Evolutionary conservation across 2,797 vertebrate genomes (phyloP), one percentile per base, ranked within the genome.

Genomic region (Acestrorhynchus altus): DNA sequence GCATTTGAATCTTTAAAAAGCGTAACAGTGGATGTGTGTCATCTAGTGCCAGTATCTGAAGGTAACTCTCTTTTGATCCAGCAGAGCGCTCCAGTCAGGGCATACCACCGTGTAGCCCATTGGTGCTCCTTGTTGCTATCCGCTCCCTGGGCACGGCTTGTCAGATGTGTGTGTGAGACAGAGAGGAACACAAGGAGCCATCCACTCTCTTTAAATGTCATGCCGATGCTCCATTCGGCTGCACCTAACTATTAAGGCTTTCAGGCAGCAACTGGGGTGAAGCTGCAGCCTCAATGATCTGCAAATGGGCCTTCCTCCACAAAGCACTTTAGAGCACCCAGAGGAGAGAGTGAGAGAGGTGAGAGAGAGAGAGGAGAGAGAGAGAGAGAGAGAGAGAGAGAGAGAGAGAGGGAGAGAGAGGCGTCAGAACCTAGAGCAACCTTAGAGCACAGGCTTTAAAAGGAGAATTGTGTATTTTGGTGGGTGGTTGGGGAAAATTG

Each of bases 271-370:
- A 84, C 83, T 78, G 81, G 84, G 72, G 4, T 72, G 69, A 84
- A 91, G 91, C 89, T 92, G 92, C 91, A 79, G 79, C 60, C 88
- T 93, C 92, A 94, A 91, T 92, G 90, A 81, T 85, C 78, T 83
- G 80, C 82, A 92, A 94, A 93, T 93, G 86, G 86, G 85, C 84
- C 85, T 84, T 88, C 81, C 44, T 83, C 81, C 89, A 87, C 89
- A 87, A 90, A 92, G 91, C 92, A 92, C 91, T 84, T 82, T 78
- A 76, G 68, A 80, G 78, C 46, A 79, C 57, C 31, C 31, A 64
- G 8, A 64, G 8, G 28, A 61, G 12, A 57, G 74, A 67, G 40
- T 22, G 60, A 54, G 47, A 64, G 61, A 52, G 35, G 28, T n/a
- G 39, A 46, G 35, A 16, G n/a, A 18, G 39, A 49, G 54, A 18